Base-by-base conservation (phyloP, 2,888 invertebrate species). In the Leptopilina syphax region DNA sequence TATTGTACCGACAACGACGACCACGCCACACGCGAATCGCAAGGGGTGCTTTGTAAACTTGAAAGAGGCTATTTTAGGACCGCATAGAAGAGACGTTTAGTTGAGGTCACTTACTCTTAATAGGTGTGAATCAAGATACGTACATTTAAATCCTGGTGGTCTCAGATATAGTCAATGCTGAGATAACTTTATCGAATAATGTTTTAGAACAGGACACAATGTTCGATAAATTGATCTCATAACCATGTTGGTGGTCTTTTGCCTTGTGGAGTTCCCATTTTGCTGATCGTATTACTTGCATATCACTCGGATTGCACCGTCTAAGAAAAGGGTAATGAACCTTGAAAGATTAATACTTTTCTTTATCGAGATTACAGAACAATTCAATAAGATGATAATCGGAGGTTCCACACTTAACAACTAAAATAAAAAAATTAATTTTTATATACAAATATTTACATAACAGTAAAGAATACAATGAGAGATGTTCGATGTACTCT, bases 191-290 rank as follows among this genome's bases (percentile, higher is more conserved):
- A 83, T 84, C 85, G 68, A 70, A 27, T 65, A 27, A 54, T 24
- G 70, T 79, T 50, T 78, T 57, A 44, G 66, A 78, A 63, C 78
- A 65, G 47, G 80, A 81, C 79, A 86, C 82, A 83, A 83, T 85
- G 81, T 86, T 83, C 80, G 76, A 81, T 77, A 84, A 86, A 86
- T 80, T 82, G 81, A 85, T 82, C 70, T 76, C 76, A 54, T 79
- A 66, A 67, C 73, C 65, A 78, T 76, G 80, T 78, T 60, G 80
- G 82, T 83, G 81, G 79, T 57, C 27, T 24, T 13, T 47, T 13
- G 9, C 65, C 50, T 65, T 77, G 10, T 50, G 50, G 10, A 54
- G 77, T 65, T 47, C 66, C 47, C 65, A 5, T 18, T 34, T 65
- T 47, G 50, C 54, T 63, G 82, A 81, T 83, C 83, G 67, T 44